These are phyloP conservation scores for Melanostigma gelatinosum DNA, from an alignment of 2,113 vertebrate species.

Conservation along the genomic window DNA sequence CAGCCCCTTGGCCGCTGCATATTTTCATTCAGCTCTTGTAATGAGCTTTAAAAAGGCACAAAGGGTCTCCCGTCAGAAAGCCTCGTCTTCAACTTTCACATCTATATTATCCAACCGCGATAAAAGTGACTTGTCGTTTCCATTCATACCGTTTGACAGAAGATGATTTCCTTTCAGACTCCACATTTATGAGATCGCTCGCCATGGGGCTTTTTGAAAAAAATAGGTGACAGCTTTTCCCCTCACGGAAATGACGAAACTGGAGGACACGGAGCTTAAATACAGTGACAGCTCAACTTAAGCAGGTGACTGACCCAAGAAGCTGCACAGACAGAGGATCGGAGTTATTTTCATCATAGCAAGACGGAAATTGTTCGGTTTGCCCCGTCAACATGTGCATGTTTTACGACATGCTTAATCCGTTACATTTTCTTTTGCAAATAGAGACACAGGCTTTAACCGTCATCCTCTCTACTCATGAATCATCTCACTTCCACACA, in stretches of 20 bases:
- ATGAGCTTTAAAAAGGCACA: constrained; percentile 69
- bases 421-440: constrained; percentile 13
- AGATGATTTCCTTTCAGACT: constrained; percentile 19
- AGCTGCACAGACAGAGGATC: not conserved
- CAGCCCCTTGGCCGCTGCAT: constrained; percentile 56
- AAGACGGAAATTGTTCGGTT: not conserved
- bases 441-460: not conserved
- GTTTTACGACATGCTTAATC: not conserved
- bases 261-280: not conserved
- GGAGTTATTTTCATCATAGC: not conserved
- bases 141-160: constrained; percentile 49
- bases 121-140: constrained; percentile 46
- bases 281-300: not conserved
- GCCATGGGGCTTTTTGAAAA: not conserved
- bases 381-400: not conserved
- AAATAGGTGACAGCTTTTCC: not conserved
- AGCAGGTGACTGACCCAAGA: not conserved
- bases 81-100: constrained; percentile 65
- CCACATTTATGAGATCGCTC: constrained; percentile 2
- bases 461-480: constrained; percentile 12
- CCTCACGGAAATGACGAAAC: not conserved
- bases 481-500: constrained; percentile 10
- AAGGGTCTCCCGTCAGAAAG: constrained; percentile 63
- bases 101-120: constrained; percentile 60
- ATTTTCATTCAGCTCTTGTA: constrained; percentile 72